phyloP scores from a whole-genome alignment of 2,888 invertebrate species.

The Andrena camellia region DNA sequence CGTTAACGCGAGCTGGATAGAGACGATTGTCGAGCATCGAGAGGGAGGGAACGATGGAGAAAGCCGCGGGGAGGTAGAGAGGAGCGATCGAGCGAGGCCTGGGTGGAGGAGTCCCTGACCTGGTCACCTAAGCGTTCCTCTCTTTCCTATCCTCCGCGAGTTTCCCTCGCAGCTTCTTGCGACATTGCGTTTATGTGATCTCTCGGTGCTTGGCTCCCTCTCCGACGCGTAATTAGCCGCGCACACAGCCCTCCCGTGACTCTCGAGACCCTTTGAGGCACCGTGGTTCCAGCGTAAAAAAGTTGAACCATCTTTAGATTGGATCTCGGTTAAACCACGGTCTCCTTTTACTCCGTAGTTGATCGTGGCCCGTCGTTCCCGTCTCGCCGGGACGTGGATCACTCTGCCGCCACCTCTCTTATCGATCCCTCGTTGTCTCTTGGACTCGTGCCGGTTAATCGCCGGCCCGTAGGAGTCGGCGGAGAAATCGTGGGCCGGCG shows the following conservation, averaged over 20 bases:
- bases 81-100: constrained; percentile 75
- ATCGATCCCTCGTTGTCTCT: constrained; percentile 23
- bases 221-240: constrained; percentile 58
- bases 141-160: constrained; percentile 53
- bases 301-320: background rate
- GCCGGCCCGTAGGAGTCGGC: background rate
- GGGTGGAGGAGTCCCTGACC: constrained; percentile 80
- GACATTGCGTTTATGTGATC: constrained; percentile 57
- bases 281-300: background rate
- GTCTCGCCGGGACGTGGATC: background rate
- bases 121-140: constrained; percentile 75
- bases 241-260: constrained; percentile 11
- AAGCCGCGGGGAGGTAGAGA: constrained; percentile 10
- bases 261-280: constrained; percentile 1
- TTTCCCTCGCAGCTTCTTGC: constrained; percentile 45
- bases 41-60: constrained; percentile 13
- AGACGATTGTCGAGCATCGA: background rate
- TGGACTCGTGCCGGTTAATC: constrained; percentile 26
- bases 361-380: background rate
- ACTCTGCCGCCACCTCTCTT: background rate
- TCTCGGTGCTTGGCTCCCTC: constrained; percentile 38
- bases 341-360: too few species aligned
- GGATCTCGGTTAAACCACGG: background rate
- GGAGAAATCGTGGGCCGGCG: background rate
- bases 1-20: constrained; percentile 15